Evolutionary conservation across 92 coral and sea anemone genomes (phyloP).

Genomic region (Epizoanthus ramosus): DNA sequence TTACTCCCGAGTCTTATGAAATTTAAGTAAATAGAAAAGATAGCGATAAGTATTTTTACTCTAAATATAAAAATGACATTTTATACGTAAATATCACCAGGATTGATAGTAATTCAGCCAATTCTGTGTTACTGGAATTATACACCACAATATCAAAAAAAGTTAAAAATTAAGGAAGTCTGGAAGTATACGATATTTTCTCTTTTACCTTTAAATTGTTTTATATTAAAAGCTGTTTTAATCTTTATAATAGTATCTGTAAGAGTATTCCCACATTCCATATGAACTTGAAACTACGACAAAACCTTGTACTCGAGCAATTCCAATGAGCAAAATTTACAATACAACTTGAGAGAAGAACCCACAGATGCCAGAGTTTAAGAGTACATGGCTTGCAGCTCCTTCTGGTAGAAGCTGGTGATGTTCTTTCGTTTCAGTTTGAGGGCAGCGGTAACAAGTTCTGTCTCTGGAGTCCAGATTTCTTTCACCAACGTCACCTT

Average conservation of each 20-base stretch:
- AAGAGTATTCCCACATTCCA: not conserved
- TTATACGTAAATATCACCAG: no score
- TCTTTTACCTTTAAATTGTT: not conserved
- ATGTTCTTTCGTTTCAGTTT: slow-evolving; percentile 94
- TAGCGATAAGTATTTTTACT: not conserved
- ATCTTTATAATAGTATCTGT: not conserved
- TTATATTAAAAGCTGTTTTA: not conserved
- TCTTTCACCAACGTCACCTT: slow-evolving; percentile 82
- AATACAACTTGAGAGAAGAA: not conserved
- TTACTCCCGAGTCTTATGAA: not conserved
- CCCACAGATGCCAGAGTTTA: not conserved
- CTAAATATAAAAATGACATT: no score
- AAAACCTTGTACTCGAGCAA: not conserved
- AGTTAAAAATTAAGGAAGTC: not conserved
- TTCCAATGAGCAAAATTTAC: not conserved
- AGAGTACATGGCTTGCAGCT: slow-evolving; percentile 84
- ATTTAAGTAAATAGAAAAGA: not conserved
- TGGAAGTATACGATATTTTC: not conserved
- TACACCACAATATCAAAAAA: not conserved
- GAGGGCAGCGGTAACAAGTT: slow-evolving; percentile 91
- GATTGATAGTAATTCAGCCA: not conserved
- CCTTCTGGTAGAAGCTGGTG: slow-evolving; percentile 68
- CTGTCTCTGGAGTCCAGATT: slow-evolving; percentile 98
- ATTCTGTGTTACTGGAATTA: not conserved
- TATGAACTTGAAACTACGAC: not conserved